Evolutionary conservation across 1,140 invertebrate species (phyloP), one percentile per base, ranked within the genome.

Genomic region (Helicoverpa armigera): DNA sequence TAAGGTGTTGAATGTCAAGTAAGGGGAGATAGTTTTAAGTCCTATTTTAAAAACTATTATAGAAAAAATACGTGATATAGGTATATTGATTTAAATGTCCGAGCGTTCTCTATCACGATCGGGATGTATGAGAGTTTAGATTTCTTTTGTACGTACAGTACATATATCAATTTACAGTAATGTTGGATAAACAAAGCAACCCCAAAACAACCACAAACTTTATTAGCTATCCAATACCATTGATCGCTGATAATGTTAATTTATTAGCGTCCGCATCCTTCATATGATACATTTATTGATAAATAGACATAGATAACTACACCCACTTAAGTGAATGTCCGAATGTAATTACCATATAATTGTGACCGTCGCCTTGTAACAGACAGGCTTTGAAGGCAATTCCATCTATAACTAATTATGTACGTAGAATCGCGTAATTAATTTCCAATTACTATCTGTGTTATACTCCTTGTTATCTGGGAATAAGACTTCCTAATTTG

Each of bases 341-440:
- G 43, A 23, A 2, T 72, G 50, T 72, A 72, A 72, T 72, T 72
- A 51, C 50, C 18, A 54, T 72, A 72, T 67, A 50, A 51, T 72
- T 72, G 69, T 72, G 18, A 31, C 23, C 50, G 13, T 31, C 7
- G 35, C 35, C 12, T 48, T 16, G 35, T 65, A 65, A 65, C 35
- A 61, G 23, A 54, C 35, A 43, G 53, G 29, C 23, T 31, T 61
- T 29, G 35, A 16, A 65, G 14, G 35, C 43, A 43, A 16, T 65
- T n/a, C 3, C 60, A 3, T 35, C 7, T 63, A 63, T 3, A 63
- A 16, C 58, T 23, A 2, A 63, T 14, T 63, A 14, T 63, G 1
- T 61, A 10, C 16, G 3, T 29, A 2, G 10, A 50, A 67, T 48
- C 35, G 18, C 31, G 29, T 65, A 72, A 54, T 72, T 53, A 53